Evolutionary conservation across 1,140 invertebrate genomes (phyloP), one percentile per base, ranked within the genome.

Genomic region (Euwallacea similis): DNA sequence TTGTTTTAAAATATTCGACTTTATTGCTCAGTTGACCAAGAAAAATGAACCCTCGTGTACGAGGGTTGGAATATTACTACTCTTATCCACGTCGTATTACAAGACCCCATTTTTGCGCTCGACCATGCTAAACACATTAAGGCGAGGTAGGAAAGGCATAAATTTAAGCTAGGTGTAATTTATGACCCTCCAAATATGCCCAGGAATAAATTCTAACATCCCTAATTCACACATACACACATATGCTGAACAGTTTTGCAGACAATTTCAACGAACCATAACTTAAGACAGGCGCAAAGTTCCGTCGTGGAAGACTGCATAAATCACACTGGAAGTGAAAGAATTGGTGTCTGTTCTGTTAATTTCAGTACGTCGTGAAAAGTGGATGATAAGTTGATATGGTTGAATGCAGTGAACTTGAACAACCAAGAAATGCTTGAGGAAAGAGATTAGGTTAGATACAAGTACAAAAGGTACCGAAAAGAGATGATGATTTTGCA

Each of bases 171-270:
- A 15, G 41, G 21, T n/a, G 47, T 54, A 65, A 65, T 65, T 41
- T 65, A 65, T 65, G 10, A 8, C 8, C 33, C 46, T 54, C 63
- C 63, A 33, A 65, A 65, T 54, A 53, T 53, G 63, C n/a, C 50
- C 15, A 33, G 21, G 15, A 65, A 65, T 54, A 54, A 65, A 65
- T 54, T 63, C 61, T 63, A 65, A 65, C 13, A 53, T 41, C 63
- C 63, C 63, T 65, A 54, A 65, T 54, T 53, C 63, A 54, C 63
- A 54, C 63, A 46, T 63, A 63, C 44, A 50, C 44, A 53, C 63
- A 65, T 65, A 65, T 65, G 63, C 63, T 65, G 63, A 65, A 65
- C 63, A 65, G 63, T 65, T 65, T 54, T 41, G 63, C 63, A 65
- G 50, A 65, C 63, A 65, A 65, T 65, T 65, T 65, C 63, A 65